Evolutionary conservation across 2,888 invertebrate genomes (phyloP), one percentile per base, ranked within the genome.

Genomic region (Poecilus cupreus): DNA sequence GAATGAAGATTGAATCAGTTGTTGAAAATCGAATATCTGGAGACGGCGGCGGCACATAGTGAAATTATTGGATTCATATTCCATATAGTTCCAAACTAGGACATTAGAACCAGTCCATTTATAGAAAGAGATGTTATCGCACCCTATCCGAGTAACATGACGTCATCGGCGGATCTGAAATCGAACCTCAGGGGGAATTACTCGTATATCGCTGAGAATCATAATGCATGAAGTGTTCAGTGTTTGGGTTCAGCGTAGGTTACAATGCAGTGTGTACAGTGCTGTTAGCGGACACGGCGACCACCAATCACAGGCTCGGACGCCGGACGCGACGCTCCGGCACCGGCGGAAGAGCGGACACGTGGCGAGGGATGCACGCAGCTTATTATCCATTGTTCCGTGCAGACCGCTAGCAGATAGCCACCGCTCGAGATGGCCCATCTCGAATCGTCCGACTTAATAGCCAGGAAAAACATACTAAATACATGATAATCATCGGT

Each of bases 311-410:
- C 46, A 20, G 39, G 22, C 26, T 39, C 72, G 18, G 20, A 22
- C 18, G 51, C 51, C 51, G 51, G 51, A 51, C 51, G 51, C 20
- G 16, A 51, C 51, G 18, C 32, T 32, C 4, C 5, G 26, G 26
- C 2, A 26, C 2, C 32, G 32, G 76, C 51, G 76, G 76, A 76
- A 76, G 57, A 54, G 20, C 57, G 57, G 20, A 37, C 57, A 76
- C 57, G 75, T 75, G 75, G 32, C n/a, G 26, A 24, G 51, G 57
- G 60, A 78, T 78, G 78, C 78, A 78, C 54, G 37, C 60, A 54
- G 57, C 77, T 57, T 57, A 77, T 60, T 76, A 76, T 39, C 64
- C 78, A 78, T 78, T 78, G 78, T 78, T 64, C 78, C n/a, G 24
- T 8, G 60, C 24, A 60, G 24, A 60, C 60, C 2, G 60, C 6